Percentiles rank a stretch among this genome's conserved stretches.
Conservation (phyloP, 2,113 vertebrate genomes). For the Gallinago undulata region DNA sequence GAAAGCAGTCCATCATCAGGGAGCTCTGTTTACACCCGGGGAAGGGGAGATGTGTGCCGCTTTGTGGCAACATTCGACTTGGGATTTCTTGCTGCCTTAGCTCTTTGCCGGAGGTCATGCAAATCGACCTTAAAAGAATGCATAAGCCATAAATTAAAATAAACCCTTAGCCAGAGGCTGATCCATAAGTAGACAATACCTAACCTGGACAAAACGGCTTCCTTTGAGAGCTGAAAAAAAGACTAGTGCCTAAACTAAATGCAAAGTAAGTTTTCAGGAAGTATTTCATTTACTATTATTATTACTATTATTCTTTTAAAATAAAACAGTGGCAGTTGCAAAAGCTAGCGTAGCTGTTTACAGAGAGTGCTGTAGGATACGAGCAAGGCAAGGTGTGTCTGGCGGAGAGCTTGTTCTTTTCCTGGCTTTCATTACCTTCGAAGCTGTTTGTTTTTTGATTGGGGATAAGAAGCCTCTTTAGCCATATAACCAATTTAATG, state of each 20-base stretch:
- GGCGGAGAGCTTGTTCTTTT: slow-evolving; percentile 24
- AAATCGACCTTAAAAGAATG: slow-evolving; percentile 96
- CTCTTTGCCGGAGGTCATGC: slow-evolving; percentile 90
- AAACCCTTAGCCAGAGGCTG: slow-evolving; percentile 84
- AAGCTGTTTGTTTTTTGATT: slow-evolving; percentile 7
- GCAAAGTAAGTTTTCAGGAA: slow-evolving; percentile 81
- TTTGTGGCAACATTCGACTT: slow-evolving; percentile 74
- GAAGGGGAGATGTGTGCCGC: slow-evolving; percentile 72
- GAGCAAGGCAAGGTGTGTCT: slow-evolving; percentile 50
- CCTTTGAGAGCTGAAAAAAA: slow-evolving; percentile 78
- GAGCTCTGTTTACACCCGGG: slow-evolving; percentile 64
- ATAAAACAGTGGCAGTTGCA: slow-evolving; percentile 57
- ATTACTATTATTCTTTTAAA: slow-evolving; percentile 61
- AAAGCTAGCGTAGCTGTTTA: slow-evolving; percentile 31
- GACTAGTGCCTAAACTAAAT: slow-evolving; percentile 77
- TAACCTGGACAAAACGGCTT: slow-evolving; percentile 85
- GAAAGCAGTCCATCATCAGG: slow-evolving; percentile 37
- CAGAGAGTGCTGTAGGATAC: slow-evolving; percentile 46
- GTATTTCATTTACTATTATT: slow-evolving; percentile 55
- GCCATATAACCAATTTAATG: slow-evolving; percentile 10
- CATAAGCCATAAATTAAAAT: slow-evolving; percentile 95
- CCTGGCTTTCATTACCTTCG: slow-evolving; percentile 18
- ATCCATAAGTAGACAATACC: slow-evolving; percentile 89
- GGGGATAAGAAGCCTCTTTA: slow-evolving; percentile 4
- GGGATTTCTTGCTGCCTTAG: slow-evolving; percentile 82